Evolutionary conservation across 2,888 invertebrate genomes (phyloP).

Genomic region (Arrhopalites spinosus): DNA sequence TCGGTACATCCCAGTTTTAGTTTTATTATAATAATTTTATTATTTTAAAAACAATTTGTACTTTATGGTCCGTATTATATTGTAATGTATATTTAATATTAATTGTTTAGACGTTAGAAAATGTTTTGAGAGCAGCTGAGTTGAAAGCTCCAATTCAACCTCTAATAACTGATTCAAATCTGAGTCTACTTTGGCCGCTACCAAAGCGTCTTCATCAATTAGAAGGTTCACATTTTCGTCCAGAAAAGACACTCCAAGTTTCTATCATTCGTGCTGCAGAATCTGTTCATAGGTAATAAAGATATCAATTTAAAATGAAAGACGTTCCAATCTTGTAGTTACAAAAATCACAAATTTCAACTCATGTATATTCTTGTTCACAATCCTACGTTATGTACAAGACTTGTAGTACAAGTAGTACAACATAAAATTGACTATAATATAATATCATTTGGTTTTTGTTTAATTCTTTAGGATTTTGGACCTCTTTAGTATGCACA

Average conservation of each 20-base stretch:
- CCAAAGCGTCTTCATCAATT: conserved; percentile 65
- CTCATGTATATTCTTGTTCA: background rate
- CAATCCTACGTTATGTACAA: too few relatives aligned
- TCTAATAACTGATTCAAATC: conserved; percentile 59
- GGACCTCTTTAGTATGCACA: conserved; percentile 64
- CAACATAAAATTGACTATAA: background rate
- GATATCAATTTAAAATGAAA: background rate
- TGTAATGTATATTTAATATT: background rate
- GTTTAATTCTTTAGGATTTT: conserved; percentile 58
- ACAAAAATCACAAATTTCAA: background rate
- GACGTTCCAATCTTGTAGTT: too few relatives aligned
- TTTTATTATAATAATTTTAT: background rate
- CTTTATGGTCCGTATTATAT: background rate
- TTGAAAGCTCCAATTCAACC: conserved; percentile 58
- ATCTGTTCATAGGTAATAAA: conserved; percentile 57
- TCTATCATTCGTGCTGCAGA: conserved; percentile 59
- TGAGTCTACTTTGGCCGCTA: conserved; percentile 67
- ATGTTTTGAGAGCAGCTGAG: conserved; percentile 55
- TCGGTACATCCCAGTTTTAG: conserved; percentile 39
- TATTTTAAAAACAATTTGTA: background rate
- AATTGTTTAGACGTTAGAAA: conserved; percentile 48
- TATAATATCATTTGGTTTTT: background rate
- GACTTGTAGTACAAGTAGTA: too few relatives aligned
- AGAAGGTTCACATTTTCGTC: conserved; percentile 61
- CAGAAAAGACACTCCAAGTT: conserved; percentile 61